Evolutionary conservation across 2,113 vertebrate species (phyloP).

Genomic region (Mormyrus iriodes): DNA sequence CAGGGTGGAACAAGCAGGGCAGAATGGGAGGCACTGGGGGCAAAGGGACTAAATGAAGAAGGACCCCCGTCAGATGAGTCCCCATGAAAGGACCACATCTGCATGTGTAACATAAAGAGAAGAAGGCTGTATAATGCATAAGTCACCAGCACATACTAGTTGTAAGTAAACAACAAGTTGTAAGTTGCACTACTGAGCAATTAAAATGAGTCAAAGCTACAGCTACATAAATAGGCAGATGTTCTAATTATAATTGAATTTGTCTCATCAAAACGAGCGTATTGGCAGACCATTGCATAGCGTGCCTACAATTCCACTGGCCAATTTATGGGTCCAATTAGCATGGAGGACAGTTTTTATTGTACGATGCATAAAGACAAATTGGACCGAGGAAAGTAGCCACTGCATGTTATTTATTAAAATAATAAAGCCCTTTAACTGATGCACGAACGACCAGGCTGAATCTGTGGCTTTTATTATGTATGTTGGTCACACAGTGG

Average conservation of each 20-base stretch:
- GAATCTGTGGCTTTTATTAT: not conserved
- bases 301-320: not conserved
- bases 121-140: not conserved
- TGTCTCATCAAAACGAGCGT: slow-evolving; percentile 9
- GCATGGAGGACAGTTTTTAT: slow-evolving; percentile 13
- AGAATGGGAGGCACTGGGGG: not conserved
- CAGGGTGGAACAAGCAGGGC: not conserved
- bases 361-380: slow-evolving; percentile 14
- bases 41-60: not conserved
- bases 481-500: not conserved
- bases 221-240: not conserved
- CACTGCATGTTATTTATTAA: slow-evolving; percentile 18
- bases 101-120: not conserved
- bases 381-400: not conserved
- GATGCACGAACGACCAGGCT: not conserved
- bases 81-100: not conserved
- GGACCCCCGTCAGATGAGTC: not conserved
- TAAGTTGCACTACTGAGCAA: not conserved
- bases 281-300: not conserved
- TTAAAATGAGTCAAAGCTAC: not conserved
- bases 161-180: not conserved
- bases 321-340: slow-evolving; percentile 41
- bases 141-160: not conserved
- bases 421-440: slow-evolving; percentile 16
- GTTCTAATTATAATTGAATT: slow-evolving; percentile 12